Percentiles rank a stretch among this genome's conserved stretches.
Evolutionary conservation across 2,113 vertebrate genomes (phyloP).

Genomic region (Mesembrinibis cayennensis): DNA sequence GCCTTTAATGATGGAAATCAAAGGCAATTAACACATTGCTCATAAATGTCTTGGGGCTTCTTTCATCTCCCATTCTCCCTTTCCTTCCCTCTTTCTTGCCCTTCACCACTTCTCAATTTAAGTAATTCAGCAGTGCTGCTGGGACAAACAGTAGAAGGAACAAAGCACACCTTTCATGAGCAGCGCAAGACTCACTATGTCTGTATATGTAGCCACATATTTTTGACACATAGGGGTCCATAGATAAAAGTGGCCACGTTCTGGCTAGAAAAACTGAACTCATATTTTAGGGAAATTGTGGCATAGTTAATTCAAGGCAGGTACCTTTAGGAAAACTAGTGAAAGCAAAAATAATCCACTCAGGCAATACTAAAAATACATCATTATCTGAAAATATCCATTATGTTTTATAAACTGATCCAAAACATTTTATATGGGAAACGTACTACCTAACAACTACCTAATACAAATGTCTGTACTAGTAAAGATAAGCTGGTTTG

Average conservation of each 20-base stretch:
- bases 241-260: neutral
- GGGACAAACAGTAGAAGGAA: neutral
- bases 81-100: neutral
- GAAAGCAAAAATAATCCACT: neutral
- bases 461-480: neutral
- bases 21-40: neutral
- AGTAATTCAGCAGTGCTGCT: neutral
- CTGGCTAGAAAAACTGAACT: neutral
- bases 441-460: neutral
- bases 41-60: neutral
- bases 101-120: neutral
- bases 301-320: neutral
- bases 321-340: neutral
- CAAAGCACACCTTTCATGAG: neutral
- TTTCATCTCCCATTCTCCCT: neutral
- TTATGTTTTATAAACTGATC: neutral
- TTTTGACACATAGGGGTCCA: neutral
- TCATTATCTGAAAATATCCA: neutral
- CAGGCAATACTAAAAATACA: neutral
- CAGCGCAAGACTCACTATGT: neutral
- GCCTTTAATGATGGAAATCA: neutral
- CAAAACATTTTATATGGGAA: neutral
- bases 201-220: neutral
- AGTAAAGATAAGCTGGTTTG: neutral
- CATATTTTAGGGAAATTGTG: neutral